Percentiles rank a stretch among this genome's conserved stretches.
Conservation (phyloP, 2,888 invertebrate species). For the Apamea epomidion region DNA sequence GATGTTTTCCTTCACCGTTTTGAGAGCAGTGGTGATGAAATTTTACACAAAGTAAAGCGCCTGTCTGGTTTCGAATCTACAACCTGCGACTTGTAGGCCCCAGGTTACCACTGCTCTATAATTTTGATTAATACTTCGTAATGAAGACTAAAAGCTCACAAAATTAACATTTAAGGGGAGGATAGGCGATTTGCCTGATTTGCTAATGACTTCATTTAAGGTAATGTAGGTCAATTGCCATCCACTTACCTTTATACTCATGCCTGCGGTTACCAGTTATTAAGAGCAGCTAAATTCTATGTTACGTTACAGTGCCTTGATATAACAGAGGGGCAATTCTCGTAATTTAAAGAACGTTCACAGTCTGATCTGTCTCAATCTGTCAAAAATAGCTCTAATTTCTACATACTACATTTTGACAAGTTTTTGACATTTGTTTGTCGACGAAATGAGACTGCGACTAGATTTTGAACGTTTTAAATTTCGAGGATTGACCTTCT, state of each 20-base stretch:
- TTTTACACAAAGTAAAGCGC: no score
- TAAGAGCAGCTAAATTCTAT: slow-evolving; percentile 61
- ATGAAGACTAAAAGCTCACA: slow-evolving; percentile 50
- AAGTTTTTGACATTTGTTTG: no score
- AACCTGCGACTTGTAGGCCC: no score
- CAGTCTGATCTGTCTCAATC: no score
- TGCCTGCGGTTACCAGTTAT: slow-evolving; percentile 56
- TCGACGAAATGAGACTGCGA: no score
- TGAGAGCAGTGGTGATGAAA: no score
- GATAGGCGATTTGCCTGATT: slow-evolving; percentile 62
- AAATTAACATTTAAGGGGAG: slow-evolving; percentile 54
- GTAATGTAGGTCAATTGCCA: slow-evolving; percentile 67
- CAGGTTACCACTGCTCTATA: neutral
- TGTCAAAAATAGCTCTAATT: no score
- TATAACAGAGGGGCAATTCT: neutral
- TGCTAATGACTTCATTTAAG: slow-evolving; percentile 64
- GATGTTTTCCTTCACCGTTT: no score
- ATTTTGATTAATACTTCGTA: slow-evolving; percentile 52
- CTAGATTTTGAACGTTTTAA: no score
- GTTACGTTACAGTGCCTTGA: slow-evolving; percentile 52
- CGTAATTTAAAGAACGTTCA: no score
- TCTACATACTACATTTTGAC: no score
- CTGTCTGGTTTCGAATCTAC: no score
- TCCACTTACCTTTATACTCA: slow-evolving; percentile 62
- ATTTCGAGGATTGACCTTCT: neutral